Evolutionary conservation across 2,888 invertebrate genomes (phyloP).

Genomic region (Halictus quadricinctus): DNA sequence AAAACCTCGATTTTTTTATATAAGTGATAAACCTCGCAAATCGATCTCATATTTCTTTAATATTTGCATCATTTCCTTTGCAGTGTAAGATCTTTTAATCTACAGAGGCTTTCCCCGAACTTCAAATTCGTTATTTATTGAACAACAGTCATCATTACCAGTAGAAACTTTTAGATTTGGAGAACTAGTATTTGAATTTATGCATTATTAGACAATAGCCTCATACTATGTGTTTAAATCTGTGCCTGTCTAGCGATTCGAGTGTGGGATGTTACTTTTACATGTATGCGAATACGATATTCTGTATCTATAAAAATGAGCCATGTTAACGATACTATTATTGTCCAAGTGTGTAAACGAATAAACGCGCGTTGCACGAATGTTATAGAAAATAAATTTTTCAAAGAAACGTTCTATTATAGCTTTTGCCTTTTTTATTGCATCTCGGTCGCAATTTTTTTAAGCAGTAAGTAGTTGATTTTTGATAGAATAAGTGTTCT

Average conservation of each 20-base stretch:
- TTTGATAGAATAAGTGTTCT: too few relatives aligned
- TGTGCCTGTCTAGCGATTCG: background rate
- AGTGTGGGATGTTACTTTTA: background rate
- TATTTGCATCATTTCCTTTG: background rate
- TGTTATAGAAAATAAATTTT: constrained; percentile 27
- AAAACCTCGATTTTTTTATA: background rate
- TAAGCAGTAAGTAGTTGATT: background rate
- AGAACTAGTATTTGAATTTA: background rate
- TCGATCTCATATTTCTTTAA: constrained; percentile 5
- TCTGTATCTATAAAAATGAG: constrained; percentile 12
- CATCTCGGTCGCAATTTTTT: background rate
- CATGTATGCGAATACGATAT: constrained; percentile 6
- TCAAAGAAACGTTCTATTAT: background rate
- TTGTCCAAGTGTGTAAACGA: constrained; percentile 3
- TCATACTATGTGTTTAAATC: background rate
- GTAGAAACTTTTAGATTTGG: background rate
- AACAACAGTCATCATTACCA: background rate
- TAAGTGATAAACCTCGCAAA: constrained; percentile 1
- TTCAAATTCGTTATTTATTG: background rate
- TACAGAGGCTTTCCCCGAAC: background rate
- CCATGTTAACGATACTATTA: background rate
- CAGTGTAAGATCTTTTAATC: background rate
- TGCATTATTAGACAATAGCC: background rate
- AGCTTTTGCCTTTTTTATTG: background rate
- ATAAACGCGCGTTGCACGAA: background rate